These are phyloP conservation scores for Dipus sagitta DNA, from an alignment of 2,797 vertebrate genomes.

Conservation along the genomic window DNA sequence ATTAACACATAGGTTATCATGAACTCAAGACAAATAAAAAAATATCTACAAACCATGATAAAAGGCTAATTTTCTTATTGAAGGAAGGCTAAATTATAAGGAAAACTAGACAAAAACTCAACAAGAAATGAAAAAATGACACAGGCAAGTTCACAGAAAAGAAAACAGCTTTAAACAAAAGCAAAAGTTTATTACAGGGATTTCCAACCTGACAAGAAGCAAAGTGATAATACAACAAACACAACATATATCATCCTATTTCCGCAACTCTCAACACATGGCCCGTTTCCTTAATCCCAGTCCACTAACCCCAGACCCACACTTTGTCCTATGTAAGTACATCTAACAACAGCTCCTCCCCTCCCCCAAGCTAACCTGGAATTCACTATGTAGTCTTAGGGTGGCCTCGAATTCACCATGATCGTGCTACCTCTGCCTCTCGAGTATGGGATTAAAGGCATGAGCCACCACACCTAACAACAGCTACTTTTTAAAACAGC, in stretches of 20 bases:
- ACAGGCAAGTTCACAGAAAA: not conserved
- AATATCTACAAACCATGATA: conserved; percentile 9
- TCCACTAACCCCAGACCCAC: not conserved
- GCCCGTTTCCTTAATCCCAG: not conserved
- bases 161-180: not conserved
- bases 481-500: not conserved
- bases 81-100: conserved; percentile 14
- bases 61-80: conserved; percentile 27
- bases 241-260: not conserved
- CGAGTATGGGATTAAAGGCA: too few species aligned
- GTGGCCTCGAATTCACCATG: too few species aligned
- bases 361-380: too few species aligned
- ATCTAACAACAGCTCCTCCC: not conserved
- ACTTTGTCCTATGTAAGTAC: not conserved
- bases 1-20: not conserved
- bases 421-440: too few species aligned
- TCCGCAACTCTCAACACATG: not conserved
- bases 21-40: conserved; percentile 63
- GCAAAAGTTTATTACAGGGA: not conserved
- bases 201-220: not conserved
- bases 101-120: conserved; percentile 40
- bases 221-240: not conserved
- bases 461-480: too few species aligned
- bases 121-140: conserved; percentile 5
- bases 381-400: too few species aligned